Percentiles rank a stretch among this genome's conserved stretches.
These are phyloP conservation scores for Crotalus helleri DNA, from an alignment of 2,113 vertebrate species.

Conservation along the genomic window DNA sequence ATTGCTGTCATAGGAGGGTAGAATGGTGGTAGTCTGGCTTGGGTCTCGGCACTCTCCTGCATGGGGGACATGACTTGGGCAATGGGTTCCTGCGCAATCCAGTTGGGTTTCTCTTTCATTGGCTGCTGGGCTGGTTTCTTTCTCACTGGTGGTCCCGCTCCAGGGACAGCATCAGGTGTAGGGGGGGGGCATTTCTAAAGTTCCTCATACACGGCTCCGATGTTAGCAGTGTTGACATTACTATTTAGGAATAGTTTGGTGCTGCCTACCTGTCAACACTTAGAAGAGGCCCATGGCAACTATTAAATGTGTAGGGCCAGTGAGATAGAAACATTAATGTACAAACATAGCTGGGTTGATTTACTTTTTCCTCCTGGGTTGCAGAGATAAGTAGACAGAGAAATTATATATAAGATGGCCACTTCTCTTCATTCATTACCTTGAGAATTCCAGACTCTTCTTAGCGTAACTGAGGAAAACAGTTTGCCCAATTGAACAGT, in stretches of 20 bases:
- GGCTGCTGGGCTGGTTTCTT: no score
- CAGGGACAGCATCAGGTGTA: no score
- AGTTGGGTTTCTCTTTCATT: no score
- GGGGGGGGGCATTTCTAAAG: accelerated
- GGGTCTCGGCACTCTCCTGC: no score
- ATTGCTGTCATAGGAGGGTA: no score
- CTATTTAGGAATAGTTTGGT: not conserved
- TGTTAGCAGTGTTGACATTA: not conserved
- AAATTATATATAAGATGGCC: not conserved
- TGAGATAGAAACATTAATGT: not conserved
- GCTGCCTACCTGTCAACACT: not conserved
- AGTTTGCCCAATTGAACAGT: not conserved
- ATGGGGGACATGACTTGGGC: no score
- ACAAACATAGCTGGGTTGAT: not conserved
- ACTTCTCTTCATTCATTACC: not conserved
- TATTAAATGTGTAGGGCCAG: accelerated
- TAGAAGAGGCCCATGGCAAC: not conserved
- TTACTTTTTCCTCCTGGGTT: not conserved
- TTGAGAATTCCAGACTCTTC: not conserved
- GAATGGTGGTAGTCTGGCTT: no score
- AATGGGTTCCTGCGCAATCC: no score
- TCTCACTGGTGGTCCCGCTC: no score
- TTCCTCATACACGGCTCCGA: no score
- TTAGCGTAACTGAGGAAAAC: not conserved
- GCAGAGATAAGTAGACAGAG: not conserved